phyloP scores from a whole-genome alignment of 2,113 vertebrate genomes.

The Eira barbara region DNA sequence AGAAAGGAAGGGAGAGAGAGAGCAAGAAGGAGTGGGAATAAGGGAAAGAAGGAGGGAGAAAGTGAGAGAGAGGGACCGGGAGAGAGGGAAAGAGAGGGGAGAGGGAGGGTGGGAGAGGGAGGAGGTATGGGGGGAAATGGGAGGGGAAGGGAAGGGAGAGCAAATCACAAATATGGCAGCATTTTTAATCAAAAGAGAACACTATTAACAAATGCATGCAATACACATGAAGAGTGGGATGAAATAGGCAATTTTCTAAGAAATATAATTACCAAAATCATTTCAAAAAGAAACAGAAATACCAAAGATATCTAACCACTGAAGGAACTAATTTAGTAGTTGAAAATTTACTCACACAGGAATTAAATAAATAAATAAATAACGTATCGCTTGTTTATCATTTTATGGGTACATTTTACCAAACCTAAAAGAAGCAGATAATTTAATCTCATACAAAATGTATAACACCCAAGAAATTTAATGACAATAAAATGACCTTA shows the following conservation, averaged over 20 bases:
- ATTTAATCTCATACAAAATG: neutral
- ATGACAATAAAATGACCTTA: neutral
- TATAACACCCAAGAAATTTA: neutral
- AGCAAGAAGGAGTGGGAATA: neutral
- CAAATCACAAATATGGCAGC: neutral
- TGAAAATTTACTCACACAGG: neutral
- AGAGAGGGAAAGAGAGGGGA: too few relatives aligned
- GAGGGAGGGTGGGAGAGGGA: neutral
- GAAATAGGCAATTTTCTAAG: neutral
- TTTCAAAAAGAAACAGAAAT: constrained; percentile 24
- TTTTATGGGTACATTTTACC: neutral
- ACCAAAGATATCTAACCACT: neutral
- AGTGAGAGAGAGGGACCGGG: neutral
- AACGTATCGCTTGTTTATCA: neutral
- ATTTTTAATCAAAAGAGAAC: neutral
- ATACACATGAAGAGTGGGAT: neutral
- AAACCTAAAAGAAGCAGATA: neutral
- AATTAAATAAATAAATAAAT: neutral
- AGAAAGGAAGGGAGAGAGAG: neutral
- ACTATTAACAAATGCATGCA: neutral
- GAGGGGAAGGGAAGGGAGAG: neutral
- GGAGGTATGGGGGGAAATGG: neutral
- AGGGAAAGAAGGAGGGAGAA: neutral
- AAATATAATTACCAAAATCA: neutral
- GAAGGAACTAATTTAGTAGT: neutral